These are phyloP conservation scores for Hydractinia symbiolongicarpus DNA, from an alignment of 30 jellyfish, hydroid and myxozoan species.

Conservation along the genomic window DNA sequence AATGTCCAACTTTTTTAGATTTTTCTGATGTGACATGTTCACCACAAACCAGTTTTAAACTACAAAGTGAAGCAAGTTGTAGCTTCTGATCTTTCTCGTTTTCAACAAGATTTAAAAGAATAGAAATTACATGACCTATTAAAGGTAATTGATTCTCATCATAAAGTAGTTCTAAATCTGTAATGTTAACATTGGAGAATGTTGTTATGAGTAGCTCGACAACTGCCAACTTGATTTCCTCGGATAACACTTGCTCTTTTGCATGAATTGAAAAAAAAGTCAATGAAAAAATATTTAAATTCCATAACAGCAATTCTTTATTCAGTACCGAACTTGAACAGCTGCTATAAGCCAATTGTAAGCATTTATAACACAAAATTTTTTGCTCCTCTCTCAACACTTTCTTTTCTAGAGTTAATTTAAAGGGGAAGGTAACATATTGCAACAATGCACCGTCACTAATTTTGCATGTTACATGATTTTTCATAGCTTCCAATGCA, in stretches of 20 bases:
- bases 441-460: slow-evolving; percentile 47
- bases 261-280: neutral
- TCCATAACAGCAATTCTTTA: slow-evolving; percentile 19
- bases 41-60: slow-evolving; percentile 38
- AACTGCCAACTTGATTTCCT: slow-evolving; percentile 49
- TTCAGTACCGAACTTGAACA: neutral
- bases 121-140: slow-evolving; percentile 73
- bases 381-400: slow-evolving; percentile 24
- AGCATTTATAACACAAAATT: slow-evolving; percentile 31
- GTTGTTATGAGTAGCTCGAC: slow-evolving; percentile 15
- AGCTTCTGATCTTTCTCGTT: slow-evolving; percentile 45
- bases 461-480: slow-evolving; percentile 13
- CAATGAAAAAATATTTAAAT: slow-evolving; percentile 20
- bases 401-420: slow-evolving; percentile 45
- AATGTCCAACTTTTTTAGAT: slow-evolving; percentile 38
- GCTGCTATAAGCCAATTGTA: neutral
- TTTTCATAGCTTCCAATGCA: slow-evolving; percentile 23
- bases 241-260: slow-evolving; percentile 32
- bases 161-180: slow-evolving; percentile 17
- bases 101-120: slow-evolving; percentile 49
- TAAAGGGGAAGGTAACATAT: slow-evolving; percentile 63
- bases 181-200: slow-evolving; percentile 1
- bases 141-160: slow-evolving; percentile 46
- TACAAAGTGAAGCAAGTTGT: slow-evolving; percentile 26
- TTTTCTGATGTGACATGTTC: neutral